phyloP scores from a whole-genome alignment of 2,888 invertebrate genomes.

The Plebejus argus region DNA sequence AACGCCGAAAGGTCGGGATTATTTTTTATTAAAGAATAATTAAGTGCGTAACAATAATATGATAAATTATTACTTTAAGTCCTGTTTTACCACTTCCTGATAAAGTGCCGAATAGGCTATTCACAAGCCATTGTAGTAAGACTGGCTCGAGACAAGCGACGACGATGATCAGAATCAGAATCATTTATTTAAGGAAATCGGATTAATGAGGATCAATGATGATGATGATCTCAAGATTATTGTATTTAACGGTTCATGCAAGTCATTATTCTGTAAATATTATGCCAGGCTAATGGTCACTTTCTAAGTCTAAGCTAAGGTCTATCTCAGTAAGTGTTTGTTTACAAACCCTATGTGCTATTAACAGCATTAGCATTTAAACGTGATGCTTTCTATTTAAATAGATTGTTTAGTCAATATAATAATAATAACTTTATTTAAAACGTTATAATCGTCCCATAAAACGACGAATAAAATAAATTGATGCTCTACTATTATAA shows the following conservation, averaged over 20 bases:
- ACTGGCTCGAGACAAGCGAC: too few species aligned
- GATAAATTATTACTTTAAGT: too few species aligned
- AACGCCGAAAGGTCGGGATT: too few species aligned
- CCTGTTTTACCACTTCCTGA: too few species aligned
- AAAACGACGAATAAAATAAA: conserved; percentile 15
- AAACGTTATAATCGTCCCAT: conserved; percentile 1
- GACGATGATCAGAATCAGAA: too few species aligned
- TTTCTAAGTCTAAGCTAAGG: conserved; percentile 23
- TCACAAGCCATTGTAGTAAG: too few species aligned
- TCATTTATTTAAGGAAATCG: too few species aligned
- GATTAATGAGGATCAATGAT: too few species aligned
- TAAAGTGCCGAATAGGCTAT: too few species aligned
- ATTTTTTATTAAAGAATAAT: too few species aligned
- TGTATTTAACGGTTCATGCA: conserved; percentile 37
- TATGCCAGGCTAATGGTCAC: conserved; percentile 27
- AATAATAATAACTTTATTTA: conserved; percentile 14
- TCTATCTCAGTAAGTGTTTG: conserved; percentile 24
- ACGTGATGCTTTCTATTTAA: conserved; percentile 11
- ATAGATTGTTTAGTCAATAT: not conserved
- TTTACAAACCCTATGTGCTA: not conserved
- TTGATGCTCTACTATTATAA: not conserved
- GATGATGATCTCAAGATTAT: not conserved
- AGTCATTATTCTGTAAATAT: conserved; percentile 39
- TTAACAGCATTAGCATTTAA: not conserved
- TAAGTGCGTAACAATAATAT: too few species aligned